Base-by-base conservation (phyloP, 2,888 invertebrate species). In the Rhagophthalmus giganteus region DNA sequence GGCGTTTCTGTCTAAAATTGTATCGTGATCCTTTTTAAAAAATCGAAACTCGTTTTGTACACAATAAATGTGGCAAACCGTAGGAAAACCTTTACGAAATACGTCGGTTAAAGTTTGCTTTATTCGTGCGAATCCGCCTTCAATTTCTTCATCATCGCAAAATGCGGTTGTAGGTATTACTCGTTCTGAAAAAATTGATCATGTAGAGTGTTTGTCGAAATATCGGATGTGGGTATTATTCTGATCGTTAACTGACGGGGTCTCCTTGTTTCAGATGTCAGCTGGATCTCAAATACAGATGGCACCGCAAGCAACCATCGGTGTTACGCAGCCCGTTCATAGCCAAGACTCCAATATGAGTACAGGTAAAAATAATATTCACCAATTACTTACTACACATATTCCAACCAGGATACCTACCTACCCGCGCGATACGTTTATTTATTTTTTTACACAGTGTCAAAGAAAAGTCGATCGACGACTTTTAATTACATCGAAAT, bases 271-370 rank as follows among this genome's bases (percentile, higher is more conserved):
- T 64, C 83, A 92, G 92, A 92, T 92, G 92, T 91, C 92, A 86
- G 90, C 92, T 85, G 91, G 91, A 83, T 88, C 92, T 83, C 92
- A 92, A 87, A 87, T 92, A 88, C 92, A 92, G 88, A 91, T 92
- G 91, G 92, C 92, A 87, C 91, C 92, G 80, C 91, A 92, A 85
- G 87, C 90, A 78, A 88, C 89, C 79, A 84, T 87, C 82, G 87
- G 85, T 83, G 84, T 87, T 74, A 79, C 81, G 76, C 87, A 88
- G 83, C 85, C 88, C 79, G 84, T 85, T 80, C 88, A 90, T 83
- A 93, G 87, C 86, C 93, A 93, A 83, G 94, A 94, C 86, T 94
- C 94, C 81, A 94, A 94, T 85, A 91, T 94, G 89, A 94, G 94
- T 86, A 93, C 93, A 84, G 88, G 89, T 90, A 80, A 81, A 79